These are phyloP conservation scores for Sesia bembeciformis DNA, from an alignment of 2,888 invertebrate genomes.

Conservation along the genomic window DNA sequence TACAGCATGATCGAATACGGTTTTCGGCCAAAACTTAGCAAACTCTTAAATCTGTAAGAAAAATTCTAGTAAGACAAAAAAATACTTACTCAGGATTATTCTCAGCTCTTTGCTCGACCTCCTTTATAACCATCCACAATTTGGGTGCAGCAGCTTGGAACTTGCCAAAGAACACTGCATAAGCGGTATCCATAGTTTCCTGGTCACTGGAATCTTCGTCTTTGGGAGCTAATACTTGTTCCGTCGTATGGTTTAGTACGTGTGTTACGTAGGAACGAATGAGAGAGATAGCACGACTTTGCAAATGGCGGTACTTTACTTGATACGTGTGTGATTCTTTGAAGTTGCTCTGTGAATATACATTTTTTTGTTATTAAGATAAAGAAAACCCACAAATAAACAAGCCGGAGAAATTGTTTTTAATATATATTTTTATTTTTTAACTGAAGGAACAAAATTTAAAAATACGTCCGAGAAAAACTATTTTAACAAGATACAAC, in stretches of 20 bases:
- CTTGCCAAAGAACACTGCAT: conserved; percentile 93
- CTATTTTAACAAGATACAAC: too few species aligned
- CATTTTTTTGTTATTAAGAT: too few species aligned
- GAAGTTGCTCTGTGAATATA: conserved; percentile 78
- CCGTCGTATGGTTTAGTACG: conserved; percentile 85
- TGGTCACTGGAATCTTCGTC: conserved; percentile 36
- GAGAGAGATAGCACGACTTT: conserved; percentile 84
- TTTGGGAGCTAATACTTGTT: conserved; percentile 76
- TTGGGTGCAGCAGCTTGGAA: conserved; percentile 94
- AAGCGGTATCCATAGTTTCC: conserved; percentile 78
- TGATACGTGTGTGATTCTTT: conserved; percentile 89
- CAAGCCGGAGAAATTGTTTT: too few species aligned
- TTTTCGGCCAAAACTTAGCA: too few species aligned
- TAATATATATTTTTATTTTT: too few species aligned
- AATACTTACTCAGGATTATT: conserved; percentile 81
- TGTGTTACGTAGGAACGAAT: conserved; percentile 86
- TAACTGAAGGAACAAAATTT: too few species aligned
- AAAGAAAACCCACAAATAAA: too few species aligned
- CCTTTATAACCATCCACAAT: conserved; percentile 84
- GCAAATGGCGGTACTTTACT: conserved; percentile 88
- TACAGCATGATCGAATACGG: too few species aligned
- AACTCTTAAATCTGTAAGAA: too few species aligned
- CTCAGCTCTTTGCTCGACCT: conserved; percentile 85
- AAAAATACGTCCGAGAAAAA: too few species aligned
- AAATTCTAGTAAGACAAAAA: background rate